These are phyloP conservation scores for Trachurus trachurus DNA, from an alignment of 2,797 vertebrate genomes.

Conservation along the genomic window DNA sequence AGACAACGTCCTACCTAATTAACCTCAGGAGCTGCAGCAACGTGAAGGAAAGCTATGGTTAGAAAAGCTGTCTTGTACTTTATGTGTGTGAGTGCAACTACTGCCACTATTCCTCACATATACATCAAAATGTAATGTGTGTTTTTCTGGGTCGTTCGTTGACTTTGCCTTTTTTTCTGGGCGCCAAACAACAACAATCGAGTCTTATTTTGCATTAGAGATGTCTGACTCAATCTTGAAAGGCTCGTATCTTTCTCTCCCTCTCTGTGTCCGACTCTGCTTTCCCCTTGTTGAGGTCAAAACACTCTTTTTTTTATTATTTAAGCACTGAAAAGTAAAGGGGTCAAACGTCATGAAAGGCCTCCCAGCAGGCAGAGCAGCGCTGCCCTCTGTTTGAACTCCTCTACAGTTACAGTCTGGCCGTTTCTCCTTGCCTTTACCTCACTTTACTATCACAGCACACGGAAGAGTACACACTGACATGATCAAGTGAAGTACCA, in stretches of 20 bases:
- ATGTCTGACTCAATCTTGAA: background rate
- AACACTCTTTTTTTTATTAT: background rate
- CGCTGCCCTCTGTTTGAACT: conserved; percentile 71
- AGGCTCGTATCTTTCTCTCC: background rate
- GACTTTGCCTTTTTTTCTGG: conserved; percentile 6
- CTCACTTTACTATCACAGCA: conserved; percentile 3
- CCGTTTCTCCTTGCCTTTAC: conserved; percentile 4
- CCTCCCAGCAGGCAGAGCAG: conserved; percentile 50
- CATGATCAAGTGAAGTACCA: background rate
- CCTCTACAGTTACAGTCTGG: conserved; percentile 58
- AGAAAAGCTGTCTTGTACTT: conserved; percentile 6
- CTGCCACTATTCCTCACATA: background rate
- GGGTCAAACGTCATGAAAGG: conserved; percentile 58
- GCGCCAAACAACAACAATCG: background rate
- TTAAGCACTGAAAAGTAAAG: conserved; percentile 42
- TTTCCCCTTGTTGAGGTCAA: background rate
- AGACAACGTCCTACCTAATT: conserved; percentile 66
- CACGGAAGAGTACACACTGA: background rate
- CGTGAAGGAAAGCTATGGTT: conserved; percentile 2
- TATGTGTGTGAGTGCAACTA: background rate
- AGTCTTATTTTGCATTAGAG: background rate
- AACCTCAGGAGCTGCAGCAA: conserved; percentile 59
- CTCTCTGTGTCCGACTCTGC: background rate
- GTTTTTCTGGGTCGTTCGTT: conserved; percentile 4
- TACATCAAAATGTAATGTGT: conserved; percentile 23